Base-by-base conservation (phyloP, 2,797 vertebrate species). In the Bradypodion pumilum region DNA sequence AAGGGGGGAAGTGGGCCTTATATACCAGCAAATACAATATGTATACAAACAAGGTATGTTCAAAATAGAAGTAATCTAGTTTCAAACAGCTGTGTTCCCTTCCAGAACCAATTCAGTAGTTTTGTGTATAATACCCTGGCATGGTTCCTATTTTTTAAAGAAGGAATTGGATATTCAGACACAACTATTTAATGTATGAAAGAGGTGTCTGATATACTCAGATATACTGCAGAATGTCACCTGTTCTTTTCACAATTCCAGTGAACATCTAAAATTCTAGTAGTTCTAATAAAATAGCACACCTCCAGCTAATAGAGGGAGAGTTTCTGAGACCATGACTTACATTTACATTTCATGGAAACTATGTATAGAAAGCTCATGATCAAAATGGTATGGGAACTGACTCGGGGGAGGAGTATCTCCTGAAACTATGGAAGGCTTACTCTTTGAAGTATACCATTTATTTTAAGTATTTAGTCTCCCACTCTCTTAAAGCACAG, bases 61-160 rank as follows among this genome's bases (percentile, higher is more conserved):
- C 80, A 94, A 94, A 95, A 91, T 93, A 93, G 93, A 95, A 86
- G 81, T 92, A 95, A 94, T 94, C 91, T 94, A 95, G 93, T 93
- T 95, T 96, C 94, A 93, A 93, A 93, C 84, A 82, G 25, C 78
- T 91, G 92, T 90, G 85, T 85, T 92, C 88, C 78, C 80, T 88
- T 93, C 86, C 86, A 93, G 92, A 94, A 95, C 91, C 89, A 94
- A 94, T 94, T 94, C 94, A 93, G 87, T 85, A 88, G 87, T 95
- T 96, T 95, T 93, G 74, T 88, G 89, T 93, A 89, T 94, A 94
- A 92, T 94, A 91, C 49, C 69, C 84, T 94, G 89, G 88, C 91
- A 92, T 84, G 78, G 52, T 92, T 95, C 89, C 92, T 92, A 77
- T n/a, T 89, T 65, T n/a, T n/a, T 4, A 32, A 29, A 13, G 21